Conservation (phyloP, 53 echinoderm and acorn worm species). For the Holothuria leucospilota region DNA sequence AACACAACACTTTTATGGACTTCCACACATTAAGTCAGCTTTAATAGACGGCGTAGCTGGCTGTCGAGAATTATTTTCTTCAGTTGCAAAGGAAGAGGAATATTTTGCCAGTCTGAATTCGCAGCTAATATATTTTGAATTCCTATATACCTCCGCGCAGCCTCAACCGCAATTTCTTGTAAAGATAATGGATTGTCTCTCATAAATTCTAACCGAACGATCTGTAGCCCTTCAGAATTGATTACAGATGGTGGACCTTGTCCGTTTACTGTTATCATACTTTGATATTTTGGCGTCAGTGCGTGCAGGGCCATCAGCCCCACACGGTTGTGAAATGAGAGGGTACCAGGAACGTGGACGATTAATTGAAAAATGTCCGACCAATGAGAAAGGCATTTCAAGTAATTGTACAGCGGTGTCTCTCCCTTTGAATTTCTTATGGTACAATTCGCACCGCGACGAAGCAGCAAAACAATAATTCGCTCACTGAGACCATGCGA, state of each 20-base stretch:
- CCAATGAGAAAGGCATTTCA: constrained; percentile 13
- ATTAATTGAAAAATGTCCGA: background rate
- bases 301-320: constrained; percentile 4
- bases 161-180: background rate
- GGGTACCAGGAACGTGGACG: background rate
- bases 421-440: constrained; percentile 52
- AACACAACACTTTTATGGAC: too few relatives aligned
- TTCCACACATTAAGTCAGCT: too few relatives aligned
- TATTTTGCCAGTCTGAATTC: background rate
- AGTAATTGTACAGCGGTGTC: constrained; percentile 58
- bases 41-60: background rate
- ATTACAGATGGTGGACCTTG: background rate
- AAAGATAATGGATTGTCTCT: background rate
- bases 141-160: background rate
- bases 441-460: constrained; percentile 60
- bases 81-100: background rate
- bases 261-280: background rate
- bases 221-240: background rate
- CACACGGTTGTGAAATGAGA: background rate
- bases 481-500: constrained; percentile 29
- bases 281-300: constrained; percentile 11
- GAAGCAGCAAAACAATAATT: constrained; percentile 53
- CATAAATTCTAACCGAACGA: background rate
- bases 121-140: background rate
- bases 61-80: background rate